Evolutionary conservation across 2,797 vertebrate genomes (phyloP).

Genomic region (Borostomias antarcticus): DNA sequence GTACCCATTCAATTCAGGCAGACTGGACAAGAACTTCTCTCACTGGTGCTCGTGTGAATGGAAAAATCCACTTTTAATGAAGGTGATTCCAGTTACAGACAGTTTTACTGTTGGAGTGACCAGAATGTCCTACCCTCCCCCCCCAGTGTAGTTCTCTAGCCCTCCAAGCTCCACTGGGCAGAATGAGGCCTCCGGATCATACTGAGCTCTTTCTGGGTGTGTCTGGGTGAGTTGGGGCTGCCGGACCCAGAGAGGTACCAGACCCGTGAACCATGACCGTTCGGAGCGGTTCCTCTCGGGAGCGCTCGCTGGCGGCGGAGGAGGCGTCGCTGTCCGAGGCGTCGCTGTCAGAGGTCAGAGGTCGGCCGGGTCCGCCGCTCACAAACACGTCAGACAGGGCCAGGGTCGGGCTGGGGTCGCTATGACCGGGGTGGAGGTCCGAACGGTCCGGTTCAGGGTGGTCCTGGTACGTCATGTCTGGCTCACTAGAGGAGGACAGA

Average conservation of each 20-base stretch:
- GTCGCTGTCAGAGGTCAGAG: not conserved
- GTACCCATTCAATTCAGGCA: not conserved
- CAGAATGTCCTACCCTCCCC: not conserved
- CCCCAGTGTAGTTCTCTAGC: not conserved
- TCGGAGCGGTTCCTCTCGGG: conserved; percentile 5
- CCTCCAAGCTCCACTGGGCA: not conserved
- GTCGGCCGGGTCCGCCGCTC: not conserved
- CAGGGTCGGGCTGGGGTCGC: conserved; percentile 2
- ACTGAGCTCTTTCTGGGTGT: no score
- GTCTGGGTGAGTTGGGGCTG: not conserved
- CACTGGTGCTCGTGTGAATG: not conserved
- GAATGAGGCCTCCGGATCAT: not conserved
- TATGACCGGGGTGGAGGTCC: conserved; percentile 14
- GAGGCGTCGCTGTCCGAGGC: conserved; percentile 5
- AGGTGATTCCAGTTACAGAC: not conserved
- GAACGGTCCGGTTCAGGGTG: conserved; percentile 8
- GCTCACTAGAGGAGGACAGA: conserved; percentile 25
- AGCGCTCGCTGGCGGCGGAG: not conserved
- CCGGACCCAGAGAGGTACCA: no score
- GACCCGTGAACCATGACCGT: conserved; percentile 9
- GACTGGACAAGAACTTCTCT: not conserved
- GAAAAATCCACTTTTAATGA: not conserved
- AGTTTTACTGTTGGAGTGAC: not conserved
- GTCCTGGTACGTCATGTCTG: conserved; percentile 30
- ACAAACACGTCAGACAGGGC: conserved; percentile 4